Percentiles rank a stretch among this genome's conserved stretches.
Conservation (phyloP, 2,113 vertebrate species). For the Tapirus terrestris region DNA sequence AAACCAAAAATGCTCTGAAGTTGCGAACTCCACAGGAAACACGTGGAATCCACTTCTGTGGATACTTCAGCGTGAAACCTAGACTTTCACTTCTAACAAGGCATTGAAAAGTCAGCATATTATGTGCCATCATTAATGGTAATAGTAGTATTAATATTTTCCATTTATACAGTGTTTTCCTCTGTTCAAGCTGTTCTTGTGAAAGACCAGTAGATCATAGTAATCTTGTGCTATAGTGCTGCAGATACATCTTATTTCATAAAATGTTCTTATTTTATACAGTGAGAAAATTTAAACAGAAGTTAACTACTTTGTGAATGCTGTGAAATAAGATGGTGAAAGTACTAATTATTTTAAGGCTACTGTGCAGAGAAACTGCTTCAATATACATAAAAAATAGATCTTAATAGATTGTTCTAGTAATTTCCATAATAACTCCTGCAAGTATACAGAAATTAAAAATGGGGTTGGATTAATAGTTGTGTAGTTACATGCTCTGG, state of each 20-base stretch:
- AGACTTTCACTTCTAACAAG: not conserved
- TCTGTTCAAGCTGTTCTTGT: not conserved
- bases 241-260: not conserved
- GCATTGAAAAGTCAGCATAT: too few species aligned
- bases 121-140: not conserved
- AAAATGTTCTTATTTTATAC: not conserved
- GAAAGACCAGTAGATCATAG: not conserved
- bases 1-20: not conserved
- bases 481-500: not conserved
- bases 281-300: not conserved
- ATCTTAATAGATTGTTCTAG: not conserved
- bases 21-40: not conserved
- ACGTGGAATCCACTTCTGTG: not conserved
- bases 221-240: fast-evolving
- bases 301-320: not conserved
- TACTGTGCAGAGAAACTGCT: not conserved
- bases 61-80: fast-evolving
- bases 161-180: fast-evolving
- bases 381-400: not conserved
- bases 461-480: not conserved
- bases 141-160: fast-evolving
- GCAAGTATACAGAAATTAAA: not conserved
- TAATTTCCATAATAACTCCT: not conserved
- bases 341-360: not conserved
- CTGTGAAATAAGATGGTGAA: not conserved